phyloP scores from a whole-genome alignment of 2,888 invertebrate species.

The Tipula helvola region DNA sequence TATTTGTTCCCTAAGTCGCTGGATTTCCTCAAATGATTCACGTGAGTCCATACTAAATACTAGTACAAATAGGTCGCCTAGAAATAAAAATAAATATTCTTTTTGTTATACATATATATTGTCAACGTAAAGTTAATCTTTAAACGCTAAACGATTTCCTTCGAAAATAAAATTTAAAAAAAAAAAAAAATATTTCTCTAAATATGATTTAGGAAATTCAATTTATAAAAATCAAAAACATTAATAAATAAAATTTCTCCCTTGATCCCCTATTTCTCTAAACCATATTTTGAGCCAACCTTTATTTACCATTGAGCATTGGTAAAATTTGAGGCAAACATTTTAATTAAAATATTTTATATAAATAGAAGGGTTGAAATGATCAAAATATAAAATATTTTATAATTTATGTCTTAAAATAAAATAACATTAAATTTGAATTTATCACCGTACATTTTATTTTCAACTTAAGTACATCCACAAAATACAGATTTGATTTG shows the following conservation, averaged over 20 bases:
- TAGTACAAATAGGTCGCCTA: conserved; percentile 67
- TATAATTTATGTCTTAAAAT: background rate
- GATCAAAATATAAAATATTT: background rate
- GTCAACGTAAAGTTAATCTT: background rate
- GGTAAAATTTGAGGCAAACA: background rate
- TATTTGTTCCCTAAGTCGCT: conserved; percentile 67
- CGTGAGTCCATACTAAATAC: conserved; percentile 77
- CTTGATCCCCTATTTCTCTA: background rate
- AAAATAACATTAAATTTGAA: too few relatives aligned
- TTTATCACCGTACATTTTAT: too few relatives aligned
- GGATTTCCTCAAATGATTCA: conserved; percentile 74
- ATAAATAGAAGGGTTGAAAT: background rate
- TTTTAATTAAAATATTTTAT: background rate
- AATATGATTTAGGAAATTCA: background rate
- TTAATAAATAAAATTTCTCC: background rate
- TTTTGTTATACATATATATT: too few relatives aligned
- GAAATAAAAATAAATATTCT: conserved; percentile 16
- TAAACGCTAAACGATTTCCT: background rate
- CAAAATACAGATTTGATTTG: too few relatives aligned
- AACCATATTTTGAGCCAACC: background rate
- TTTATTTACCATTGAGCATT: background rate
- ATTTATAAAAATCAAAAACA: background rate
- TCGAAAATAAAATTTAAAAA: background rate
- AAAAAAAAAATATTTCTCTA: background rate
- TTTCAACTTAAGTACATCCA: too few relatives aligned